Percentiles rank a stretch among this genome's conserved stretches.
Conservation (phyloP, 92 coral and sea anemone genomes). For the Umimayanthus kanabou region DNA sequence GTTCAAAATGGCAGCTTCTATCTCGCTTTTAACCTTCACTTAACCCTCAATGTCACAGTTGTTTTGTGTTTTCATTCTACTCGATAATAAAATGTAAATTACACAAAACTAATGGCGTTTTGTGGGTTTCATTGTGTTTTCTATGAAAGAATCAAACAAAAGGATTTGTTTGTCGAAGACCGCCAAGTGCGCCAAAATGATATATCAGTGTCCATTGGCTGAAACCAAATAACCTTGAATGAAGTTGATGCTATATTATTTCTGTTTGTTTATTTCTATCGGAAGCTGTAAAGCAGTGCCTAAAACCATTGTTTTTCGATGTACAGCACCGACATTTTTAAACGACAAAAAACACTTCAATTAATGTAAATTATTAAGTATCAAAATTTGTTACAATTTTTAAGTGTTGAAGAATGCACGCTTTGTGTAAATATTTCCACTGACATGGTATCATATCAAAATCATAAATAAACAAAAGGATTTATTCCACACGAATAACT, state of each 20-base stretch:
- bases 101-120: conserved; percentile 25
- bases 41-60: background rate
- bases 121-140: conserved; percentile 17
- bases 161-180: conserved; percentile 27
- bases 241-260: background rate
- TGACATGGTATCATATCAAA: background rate
- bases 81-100: conserved; percentile 31
- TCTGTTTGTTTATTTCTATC: background rate
- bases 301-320: background rate
- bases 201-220: conserved; percentile 13
- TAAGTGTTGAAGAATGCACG: background rate
- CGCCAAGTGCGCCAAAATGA: conserved; percentile 28
- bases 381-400: background rate
- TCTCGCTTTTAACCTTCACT: background rate
- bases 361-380: too few relatives aligned
- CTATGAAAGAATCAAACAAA: conserved; percentile 31
- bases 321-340: too few relatives aligned
- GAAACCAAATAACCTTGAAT: background rate
- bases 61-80: background rate
- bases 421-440: background rate
- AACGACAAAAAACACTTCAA: background rate
- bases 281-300: background rate
- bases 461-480: background rate
- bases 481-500: background rate
- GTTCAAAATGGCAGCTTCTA: background rate